phyloP scores from a whole-genome alignment of 2,797 vertebrate species.

The Micromesistius poutassou region DNA sequence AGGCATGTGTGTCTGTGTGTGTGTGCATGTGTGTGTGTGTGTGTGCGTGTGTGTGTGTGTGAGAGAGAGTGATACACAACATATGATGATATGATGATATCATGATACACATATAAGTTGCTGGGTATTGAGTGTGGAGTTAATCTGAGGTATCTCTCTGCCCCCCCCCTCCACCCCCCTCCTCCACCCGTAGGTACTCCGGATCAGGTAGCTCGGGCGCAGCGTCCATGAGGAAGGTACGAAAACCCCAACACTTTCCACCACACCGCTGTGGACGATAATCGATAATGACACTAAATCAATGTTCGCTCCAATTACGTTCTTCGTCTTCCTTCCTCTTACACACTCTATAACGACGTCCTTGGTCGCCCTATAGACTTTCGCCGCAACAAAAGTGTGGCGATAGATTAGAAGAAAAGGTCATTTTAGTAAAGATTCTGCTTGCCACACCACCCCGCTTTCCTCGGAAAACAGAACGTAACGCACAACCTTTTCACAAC shows the following conservation, averaged over 20 bases:
- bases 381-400: background rate
- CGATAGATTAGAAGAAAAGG: too few species aligned
- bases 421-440: background rate
- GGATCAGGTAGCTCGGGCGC: conserved; percentile 69
- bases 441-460: too few species aligned
- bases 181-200: conserved; percentile 57
- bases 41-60: background rate
- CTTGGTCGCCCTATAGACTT: background rate
- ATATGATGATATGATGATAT: too few species aligned
- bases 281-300: background rate
- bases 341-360: background rate
- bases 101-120: background rate
- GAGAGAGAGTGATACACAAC: too few species aligned
- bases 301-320: background rate
- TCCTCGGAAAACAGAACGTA: too few species aligned
- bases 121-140: background rate
- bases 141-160: conserved; percentile 16
- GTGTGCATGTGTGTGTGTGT: background rate
- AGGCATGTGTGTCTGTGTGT: too few species aligned
- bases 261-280: background rate
- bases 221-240: conserved; percentile 72
- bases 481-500: too few species aligned
- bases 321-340: background rate
- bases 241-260: background rate
- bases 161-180: conserved; percentile 19